These are phyloP conservation scores for Grallaria varia DNA, from an alignment of 2,113 vertebrate genomes.

Conservation along the genomic window DNA sequence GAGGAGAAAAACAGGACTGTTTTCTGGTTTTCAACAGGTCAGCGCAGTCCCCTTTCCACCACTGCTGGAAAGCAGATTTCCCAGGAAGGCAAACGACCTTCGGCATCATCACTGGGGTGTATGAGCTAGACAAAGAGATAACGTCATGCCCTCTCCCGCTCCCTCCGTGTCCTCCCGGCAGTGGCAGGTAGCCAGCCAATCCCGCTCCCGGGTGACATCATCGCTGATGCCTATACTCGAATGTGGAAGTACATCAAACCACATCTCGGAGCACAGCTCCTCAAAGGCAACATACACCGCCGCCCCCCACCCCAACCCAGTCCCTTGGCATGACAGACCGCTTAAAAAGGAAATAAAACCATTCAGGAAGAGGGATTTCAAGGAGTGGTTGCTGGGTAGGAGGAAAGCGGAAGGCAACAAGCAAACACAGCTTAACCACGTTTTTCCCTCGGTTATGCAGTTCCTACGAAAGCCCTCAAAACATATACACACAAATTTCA, in stretches of 20 bases:
- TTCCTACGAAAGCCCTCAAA: not conserved
- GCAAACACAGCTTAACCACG: not conserved
- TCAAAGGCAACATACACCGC: not conserved
- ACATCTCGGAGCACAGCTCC: not conserved
- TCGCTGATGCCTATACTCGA: not conserved
- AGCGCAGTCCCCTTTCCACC: not conserved
- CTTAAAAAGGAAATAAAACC: not conserved
- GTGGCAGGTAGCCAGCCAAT: constrained; percentile 55
- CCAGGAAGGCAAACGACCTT: not conserved
- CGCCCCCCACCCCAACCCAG: not conserved
- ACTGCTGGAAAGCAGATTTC: not conserved
- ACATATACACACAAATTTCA: not conserved
- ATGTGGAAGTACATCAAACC: not conserved
- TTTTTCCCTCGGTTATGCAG: not conserved
- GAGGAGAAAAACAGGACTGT: not conserved
- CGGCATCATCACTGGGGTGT: not conserved
- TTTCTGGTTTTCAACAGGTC: not conserved
- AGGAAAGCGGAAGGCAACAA: not conserved
- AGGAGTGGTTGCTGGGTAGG: not conserved
- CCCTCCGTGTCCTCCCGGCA: not conserved
- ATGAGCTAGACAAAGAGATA: constrained; percentile 53
- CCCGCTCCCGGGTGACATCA: constrained; percentile 34
- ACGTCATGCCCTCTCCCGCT: constrained; percentile 40
- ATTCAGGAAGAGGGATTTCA: not conserved
- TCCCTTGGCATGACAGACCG: not conserved